Percentiles rank a stretch among this genome's conserved stretches.
phyloP scores from a whole-genome alignment of 2,888 invertebrate species.

The Dasypogon diadema region DNA sequence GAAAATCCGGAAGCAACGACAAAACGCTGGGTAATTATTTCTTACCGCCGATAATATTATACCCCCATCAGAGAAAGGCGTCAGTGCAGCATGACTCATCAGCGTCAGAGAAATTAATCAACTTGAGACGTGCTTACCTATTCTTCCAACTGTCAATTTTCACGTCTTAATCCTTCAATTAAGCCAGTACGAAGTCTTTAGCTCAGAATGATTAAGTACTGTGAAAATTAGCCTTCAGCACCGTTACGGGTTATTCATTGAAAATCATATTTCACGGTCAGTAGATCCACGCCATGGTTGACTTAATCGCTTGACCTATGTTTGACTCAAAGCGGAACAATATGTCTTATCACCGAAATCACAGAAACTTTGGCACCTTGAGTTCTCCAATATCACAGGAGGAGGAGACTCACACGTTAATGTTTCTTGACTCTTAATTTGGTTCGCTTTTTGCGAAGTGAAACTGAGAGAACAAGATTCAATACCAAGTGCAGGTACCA shows the following conservation, averaged over 20 bases:
- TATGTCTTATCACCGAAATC: not conserved
- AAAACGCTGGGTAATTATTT: no score
- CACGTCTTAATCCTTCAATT: constrained; percentile 26
- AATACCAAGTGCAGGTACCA: not conserved
- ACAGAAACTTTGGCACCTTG: not conserved
- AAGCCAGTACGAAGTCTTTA: constrained; percentile 9
- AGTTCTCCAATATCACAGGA: not conserved
- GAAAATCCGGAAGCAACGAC: no score
- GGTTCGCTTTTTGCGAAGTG: not conserved
- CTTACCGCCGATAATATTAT: no score
- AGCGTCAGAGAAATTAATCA: not conserved
- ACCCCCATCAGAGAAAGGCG: no score
- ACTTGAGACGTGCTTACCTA: not conserved
- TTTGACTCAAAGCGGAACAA: not conserved
- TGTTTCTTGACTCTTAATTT: not conserved
- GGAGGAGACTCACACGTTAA: not conserved
- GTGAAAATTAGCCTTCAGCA: constrained; percentile 18
- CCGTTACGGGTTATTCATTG: constrained; percentile 14
- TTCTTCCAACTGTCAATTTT: not conserved
- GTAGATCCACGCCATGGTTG: not conserved
- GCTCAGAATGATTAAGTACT: constrained; percentile 12
- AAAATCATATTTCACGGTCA: constrained; percentile 26
- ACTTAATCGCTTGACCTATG: not conserved
- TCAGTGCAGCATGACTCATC: not conserved
- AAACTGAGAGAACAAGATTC: not conserved